Percentiles rank a stretch among this genome's conserved stretches.
phyloP scores from a whole-genome alignment of 2,888 invertebrate genomes.

The Crioceris asparagi region DNA sequence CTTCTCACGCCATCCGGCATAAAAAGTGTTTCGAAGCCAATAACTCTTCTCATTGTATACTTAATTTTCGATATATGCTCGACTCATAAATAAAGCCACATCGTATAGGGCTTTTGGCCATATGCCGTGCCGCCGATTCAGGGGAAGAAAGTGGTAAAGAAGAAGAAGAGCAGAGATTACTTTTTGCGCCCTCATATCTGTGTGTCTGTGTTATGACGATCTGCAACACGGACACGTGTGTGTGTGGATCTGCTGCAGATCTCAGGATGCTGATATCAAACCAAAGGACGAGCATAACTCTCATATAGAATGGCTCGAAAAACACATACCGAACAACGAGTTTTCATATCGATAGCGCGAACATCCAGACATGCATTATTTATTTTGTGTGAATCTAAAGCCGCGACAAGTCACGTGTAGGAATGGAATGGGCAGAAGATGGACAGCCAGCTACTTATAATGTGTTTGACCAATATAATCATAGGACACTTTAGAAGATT shows the following conservation, averaged over 20 bases:
- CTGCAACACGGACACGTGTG: slow-evolving; percentile 32
- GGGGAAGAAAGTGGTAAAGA: too few relatives aligned
- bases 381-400: slow-evolving; percentile 23
- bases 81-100: too few relatives aligned
- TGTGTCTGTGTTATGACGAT: slow-evolving; percentile 34
- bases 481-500: too few relatives aligned
- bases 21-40: too few relatives aligned
- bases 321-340: slow-evolving; percentile 34
- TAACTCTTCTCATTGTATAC: too few relatives aligned
- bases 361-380: slow-evolving; percentile 34
- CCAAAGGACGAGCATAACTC: slow-evolving; percentile 35
- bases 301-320: slow-evolving; percentile 35
- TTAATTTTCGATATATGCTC: too few relatives aligned
- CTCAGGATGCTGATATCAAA: slow-evolving; percentile 32
- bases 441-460: too few relatives aligned
- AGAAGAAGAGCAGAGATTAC: slow-evolving; percentile 17
- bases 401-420: slow-evolving; percentile 17
- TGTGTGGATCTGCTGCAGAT: slow-evolving; percentile 30
- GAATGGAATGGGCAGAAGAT: too few relatives aligned
- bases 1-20: too few relatives aligned
- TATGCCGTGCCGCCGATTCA: too few relatives aligned
- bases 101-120: too few relatives aligned
- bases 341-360: slow-evolving; percentile 35
- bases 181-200: slow-evolving; percentile 18
- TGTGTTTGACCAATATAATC: too few relatives aligned